These are phyloP conservation scores for Caenorhabditis japonica DNA, from an alignment of 2,888 invertebrate genomes.

Conservation along the genomic window DNA sequence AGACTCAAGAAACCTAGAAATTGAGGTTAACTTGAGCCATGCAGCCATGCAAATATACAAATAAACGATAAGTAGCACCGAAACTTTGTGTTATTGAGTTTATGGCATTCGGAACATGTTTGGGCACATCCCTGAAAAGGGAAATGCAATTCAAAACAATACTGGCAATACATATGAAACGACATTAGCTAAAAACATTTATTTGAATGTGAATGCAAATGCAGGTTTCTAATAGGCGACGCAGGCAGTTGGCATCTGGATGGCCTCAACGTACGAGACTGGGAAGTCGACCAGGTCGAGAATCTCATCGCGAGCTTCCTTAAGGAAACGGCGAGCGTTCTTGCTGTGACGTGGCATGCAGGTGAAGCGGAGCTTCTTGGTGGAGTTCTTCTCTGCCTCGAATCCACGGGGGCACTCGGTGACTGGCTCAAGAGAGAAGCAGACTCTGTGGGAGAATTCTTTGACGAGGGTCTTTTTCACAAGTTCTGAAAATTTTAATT, in stretches of 20 bases:
- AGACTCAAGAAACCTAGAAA: too few relatives aligned
- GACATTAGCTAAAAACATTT: too few relatives aligned
- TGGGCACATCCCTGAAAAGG: too few relatives aligned
- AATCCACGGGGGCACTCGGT: constrained; percentile 59
- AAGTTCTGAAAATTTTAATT: constrained; percentile 50
- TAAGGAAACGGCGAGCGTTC: constrained; percentile 65
- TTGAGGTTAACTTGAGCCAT: too few relatives aligned
- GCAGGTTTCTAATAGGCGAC: constrained; percentile 25
- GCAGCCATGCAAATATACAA: too few relatives aligned
- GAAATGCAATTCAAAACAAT: too few relatives aligned
- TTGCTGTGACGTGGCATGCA: constrained; percentile 67
- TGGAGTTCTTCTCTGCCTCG: constrained; percentile 21
- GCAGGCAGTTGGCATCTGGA: constrained; percentile 55
- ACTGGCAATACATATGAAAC: too few relatives aligned
- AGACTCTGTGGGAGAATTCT: constrained; percentile 68
- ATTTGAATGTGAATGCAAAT: too few relatives aligned
- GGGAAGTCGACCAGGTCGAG: constrained; percentile 45
- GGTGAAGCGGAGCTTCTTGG: constrained; percentile 60
- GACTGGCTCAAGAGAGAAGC: constrained; percentile 71
- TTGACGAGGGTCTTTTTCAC: constrained; percentile 64
- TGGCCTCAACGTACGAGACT: constrained; percentile 56
- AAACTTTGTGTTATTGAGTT: too few relatives aligned
- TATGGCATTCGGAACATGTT: too few relatives aligned
- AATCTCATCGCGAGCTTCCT: constrained; percentile 54
- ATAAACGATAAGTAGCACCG: too few relatives aligned